Conservation (phyloP, 64 coral and sea anemone species). For the Catalaphyllia jardinei region DNA sequence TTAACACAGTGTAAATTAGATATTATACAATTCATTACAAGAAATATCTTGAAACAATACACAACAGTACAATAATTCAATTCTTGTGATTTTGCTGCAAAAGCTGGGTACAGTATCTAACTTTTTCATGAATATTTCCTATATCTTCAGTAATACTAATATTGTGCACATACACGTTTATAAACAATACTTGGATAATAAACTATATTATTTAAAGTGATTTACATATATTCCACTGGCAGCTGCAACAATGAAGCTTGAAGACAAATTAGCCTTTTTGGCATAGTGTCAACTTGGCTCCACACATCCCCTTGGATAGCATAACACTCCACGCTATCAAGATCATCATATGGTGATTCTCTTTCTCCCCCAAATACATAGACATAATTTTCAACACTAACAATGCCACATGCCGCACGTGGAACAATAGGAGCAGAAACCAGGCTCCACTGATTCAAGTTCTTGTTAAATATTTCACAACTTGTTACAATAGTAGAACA, state of each 20-base stretch:
- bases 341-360: neutral
- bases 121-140: too few species aligned
- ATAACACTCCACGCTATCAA: conserved; percentile 4
- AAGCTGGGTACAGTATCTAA: too few species aligned
- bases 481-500: neutral
- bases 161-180: too few species aligned
- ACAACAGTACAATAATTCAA: too few species aligned
- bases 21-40: too few species aligned
- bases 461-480: conserved; percentile 33
- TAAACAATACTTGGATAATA: too few species aligned
- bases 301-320: neutral
- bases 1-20: too few species aligned
- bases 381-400: neutral
- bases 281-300: neutral
- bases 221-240: neutral
- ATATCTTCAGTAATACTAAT: too few species aligned
- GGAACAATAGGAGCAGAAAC: neutral
- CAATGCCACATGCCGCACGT: conserved; percentile 37
- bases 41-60: too few species aligned
- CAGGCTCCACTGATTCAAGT: conserved; percentile 14
- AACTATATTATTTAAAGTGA: too few species aligned
- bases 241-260: neutral
- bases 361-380: conserved; percentile 40
- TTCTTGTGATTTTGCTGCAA: too few species aligned
- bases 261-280: neutral